Base-by-base conservation (phyloP, 2,888 invertebrate genomes). In the Euspilapteryx auroguttella region DNA sequence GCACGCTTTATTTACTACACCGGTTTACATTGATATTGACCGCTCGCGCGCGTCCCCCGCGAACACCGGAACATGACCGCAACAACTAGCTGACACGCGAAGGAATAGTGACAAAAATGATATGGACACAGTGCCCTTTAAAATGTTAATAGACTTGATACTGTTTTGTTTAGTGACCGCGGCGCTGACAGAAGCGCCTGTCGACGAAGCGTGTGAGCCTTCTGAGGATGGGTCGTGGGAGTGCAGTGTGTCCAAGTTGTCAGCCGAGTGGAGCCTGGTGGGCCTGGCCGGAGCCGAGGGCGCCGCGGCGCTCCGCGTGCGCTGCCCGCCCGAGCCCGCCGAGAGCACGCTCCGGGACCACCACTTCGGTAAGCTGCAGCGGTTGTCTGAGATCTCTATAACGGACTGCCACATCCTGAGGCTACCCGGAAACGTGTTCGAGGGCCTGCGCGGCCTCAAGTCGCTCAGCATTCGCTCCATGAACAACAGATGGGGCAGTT, bases 341-440 rank as follows among this genome's bases (percentile, higher is more conserved):
- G 90, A 90, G 76, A 91, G 90, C 73, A 80, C 84, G 32, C 68
- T 93, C 44, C 80, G 85, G 28, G 80, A 82, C 27, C 85, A 85
- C 41, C 83, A 83, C 41, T 87, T 89, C 66, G 81, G 82, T 32
- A 80, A 84, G 33, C 77, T 93, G 40, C 85, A 83, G 55, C 86
- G 87, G 47, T 77, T 94, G 39, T 86, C 87, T 43, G 88, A 89
- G 49, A 78, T 94, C 41, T 77, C 81, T 38, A 76, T 94, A 41
- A 81, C 81, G 42, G 81, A 85, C 47, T 93, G 92, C 71, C 92
- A 92, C 61, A 69, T 93, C 38, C 78, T 89, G 32, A 82, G 85
- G 26, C 75, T 93, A 36, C 86, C 89, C 8, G 79, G 84, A 13
- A 85, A 86, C 42, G 82, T 87, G 17, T 91, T 95, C 55, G 85